phyloP scores from a whole-genome alignment of 2,888 invertebrate genomes.

The Dryococelus australis region DNA sequence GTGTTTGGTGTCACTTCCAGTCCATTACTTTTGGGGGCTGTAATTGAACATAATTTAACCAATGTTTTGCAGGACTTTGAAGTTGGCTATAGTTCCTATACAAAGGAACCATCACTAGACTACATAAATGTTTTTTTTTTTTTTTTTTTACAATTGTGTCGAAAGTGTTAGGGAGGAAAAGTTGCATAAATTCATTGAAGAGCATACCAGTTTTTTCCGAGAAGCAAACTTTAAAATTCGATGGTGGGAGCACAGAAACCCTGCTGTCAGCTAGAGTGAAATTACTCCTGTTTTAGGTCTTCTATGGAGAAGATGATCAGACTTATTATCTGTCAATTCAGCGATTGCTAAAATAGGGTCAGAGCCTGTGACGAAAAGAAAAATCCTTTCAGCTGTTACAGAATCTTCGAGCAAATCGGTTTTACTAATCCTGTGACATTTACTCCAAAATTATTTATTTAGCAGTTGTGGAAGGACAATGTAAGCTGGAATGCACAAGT shows the following conservation, averaged over 20 bases:
- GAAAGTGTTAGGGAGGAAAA: neutral
- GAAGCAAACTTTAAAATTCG: neutral
- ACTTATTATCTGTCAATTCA: too few species aligned
- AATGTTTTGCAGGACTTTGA: neutral
- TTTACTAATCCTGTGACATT: neutral
- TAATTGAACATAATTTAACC: slow-evolving; percentile 37
- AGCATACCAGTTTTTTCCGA: neutral
- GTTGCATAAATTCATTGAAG: slow-evolving; percentile 7
- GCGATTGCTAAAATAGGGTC: too few species aligned
- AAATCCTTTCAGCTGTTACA: too few species aligned
- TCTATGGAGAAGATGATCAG: neutral
- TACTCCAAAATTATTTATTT: neutral
- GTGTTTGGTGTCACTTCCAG: slow-evolving; percentile 25
- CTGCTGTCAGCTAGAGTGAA: neutral
- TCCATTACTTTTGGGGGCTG: slow-evolving; percentile 39
- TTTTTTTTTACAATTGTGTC: neutral
- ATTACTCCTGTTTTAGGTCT: neutral
- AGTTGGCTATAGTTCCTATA: neutral
- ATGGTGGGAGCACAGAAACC: neutral
- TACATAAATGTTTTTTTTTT: neutral
- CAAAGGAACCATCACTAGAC: neutral
- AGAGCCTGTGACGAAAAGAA: too few species aligned
- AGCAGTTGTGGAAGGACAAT: neutral
- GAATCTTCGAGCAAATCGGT: too few species aligned
- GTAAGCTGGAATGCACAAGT: neutral